Base-by-base conservation (phyloP, 2,888 invertebrate species). In the Calliopum simillimum region DNA sequence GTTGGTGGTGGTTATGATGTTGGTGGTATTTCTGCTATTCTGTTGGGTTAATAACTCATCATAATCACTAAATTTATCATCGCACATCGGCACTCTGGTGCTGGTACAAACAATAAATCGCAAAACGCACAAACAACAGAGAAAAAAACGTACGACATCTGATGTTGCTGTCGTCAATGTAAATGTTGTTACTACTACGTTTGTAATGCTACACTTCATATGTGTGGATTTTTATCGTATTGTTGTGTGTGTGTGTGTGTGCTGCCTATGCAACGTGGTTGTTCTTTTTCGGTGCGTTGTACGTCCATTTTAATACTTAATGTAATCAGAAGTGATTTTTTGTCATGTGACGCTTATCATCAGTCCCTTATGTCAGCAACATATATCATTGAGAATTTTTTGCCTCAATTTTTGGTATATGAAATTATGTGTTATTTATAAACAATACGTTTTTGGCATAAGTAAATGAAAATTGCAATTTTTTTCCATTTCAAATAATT, bases 61-160 rank as follows among this genome's bases (percentile, higher is more conserved):
- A 75, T 77, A 77, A 77, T 76, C 74, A 74, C 73, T 71, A 74
- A 76, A 76, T 76, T 75, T 77, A 76, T 76, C 76, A 76, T 69
- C 69, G 68, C 11, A 62, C 19, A 61, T 56, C 23, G 23, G 19
- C 49, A 56, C 44, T 23, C 4, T 43, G 58, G 53, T 55, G 58
- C 21, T 21, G 43, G 44, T 49, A 44, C 55, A 5, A 33, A 33
- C 33, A 33, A 33, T 33, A 33, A 33, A 33, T 33, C 33, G 33
- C 8, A 33, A n/a, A n/a, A 33, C 33, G 33, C 33, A 33, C 33
- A 33, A 33, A 33, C 33, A 33, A 33, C 33, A 33, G n/a, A n/a
- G n/a, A n/a, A n/a, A n/a, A 33, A 33, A 33, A 33, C 33, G 33
- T 33, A 33, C 23, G 23, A 13, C 65, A 55, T 41, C 55, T 55